These are phyloP conservation scores for Phyllotreta striolata DNA, from an alignment of 2,888 invertebrate species.

Conservation along the genomic window DNA sequence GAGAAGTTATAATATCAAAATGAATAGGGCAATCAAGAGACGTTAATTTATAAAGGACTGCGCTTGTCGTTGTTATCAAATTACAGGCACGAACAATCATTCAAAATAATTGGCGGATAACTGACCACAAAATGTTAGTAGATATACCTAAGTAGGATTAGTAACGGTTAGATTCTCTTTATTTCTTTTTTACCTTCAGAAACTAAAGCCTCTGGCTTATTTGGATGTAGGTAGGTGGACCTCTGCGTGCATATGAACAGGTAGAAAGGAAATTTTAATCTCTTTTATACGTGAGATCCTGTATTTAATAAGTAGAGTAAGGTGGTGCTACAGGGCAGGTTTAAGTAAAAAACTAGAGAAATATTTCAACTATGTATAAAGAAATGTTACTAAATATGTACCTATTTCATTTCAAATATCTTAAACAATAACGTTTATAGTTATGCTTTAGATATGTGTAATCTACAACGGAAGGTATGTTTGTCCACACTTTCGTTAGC, in stretches of 20 bases:
- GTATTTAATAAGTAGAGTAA: slow-evolving; percentile 4
- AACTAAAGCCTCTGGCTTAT: slow-evolving; percentile 6
- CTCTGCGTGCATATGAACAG: not conserved
- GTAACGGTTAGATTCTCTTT: slow-evolving; percentile 15
- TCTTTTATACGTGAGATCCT: slow-evolving; percentile 1
- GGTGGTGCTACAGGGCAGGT: too few relatives aligned
- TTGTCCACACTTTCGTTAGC: too few relatives aligned
- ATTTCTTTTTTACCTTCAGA: not conserved
- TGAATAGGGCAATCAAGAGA: slow-evolving; percentile 18
- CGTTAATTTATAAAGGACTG: slow-evolving; percentile 13
- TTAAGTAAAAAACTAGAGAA: too few relatives aligned
- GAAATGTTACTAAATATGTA: too few relatives aligned
- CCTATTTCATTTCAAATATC: too few relatives aligned
- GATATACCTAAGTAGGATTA: slow-evolving; percentile 12
- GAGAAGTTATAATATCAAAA: slow-evolving; percentile 8
- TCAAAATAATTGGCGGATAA: slow-evolving; percentile 37
- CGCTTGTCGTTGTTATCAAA: slow-evolving; percentile 38
- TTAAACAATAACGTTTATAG: too few relatives aligned
- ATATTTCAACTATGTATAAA: too few relatives aligned
- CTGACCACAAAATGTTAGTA: slow-evolving; percentile 37
- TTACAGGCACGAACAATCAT: slow-evolving; percentile 37
- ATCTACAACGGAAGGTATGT: too few relatives aligned
- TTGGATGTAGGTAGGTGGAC: slow-evolving; percentile 8
- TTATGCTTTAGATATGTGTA: too few relatives aligned
- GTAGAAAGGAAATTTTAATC: slow-evolving; percentile 10